Evolutionary conservation across 2,113 vertebrate species (phyloP).

Genomic region (Ptilonorhynchus violaceus): DNA sequence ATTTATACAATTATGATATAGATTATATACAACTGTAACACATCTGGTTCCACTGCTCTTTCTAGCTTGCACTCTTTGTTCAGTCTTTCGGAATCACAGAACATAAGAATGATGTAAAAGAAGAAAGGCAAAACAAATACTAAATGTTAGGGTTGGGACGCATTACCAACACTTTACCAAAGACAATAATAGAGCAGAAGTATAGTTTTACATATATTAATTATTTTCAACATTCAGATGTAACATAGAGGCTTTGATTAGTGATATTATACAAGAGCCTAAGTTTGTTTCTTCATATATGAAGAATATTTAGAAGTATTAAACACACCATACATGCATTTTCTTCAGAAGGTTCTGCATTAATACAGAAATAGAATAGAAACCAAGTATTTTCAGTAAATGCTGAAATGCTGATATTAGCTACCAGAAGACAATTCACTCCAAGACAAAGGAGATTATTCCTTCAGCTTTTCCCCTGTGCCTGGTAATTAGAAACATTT

Average conservation of each 20-base stretch:
- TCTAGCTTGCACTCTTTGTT: background rate
- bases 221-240: background rate
- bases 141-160: background rate
- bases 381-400: background rate
- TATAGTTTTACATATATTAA: background rate
- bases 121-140: background rate
- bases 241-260: background rate
- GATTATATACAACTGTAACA: background rate
- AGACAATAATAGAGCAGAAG: background rate
- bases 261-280: background rate
- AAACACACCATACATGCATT: background rate
- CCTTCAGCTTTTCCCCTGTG: background rate
- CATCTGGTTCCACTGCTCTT: slow-evolving; percentile 28
- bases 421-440: background rate
- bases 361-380: background rate
- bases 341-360: background rate
- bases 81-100: background rate
- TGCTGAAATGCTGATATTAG: background rate
- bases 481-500: background rate
- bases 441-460: background rate
- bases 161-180: background rate
- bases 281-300: background rate
- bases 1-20: background rate
- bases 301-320: background rate
- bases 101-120: background rate